phyloP scores from a whole-genome alignment of 1,140 invertebrate genomes.

The Apis laboriosa region DNA sequence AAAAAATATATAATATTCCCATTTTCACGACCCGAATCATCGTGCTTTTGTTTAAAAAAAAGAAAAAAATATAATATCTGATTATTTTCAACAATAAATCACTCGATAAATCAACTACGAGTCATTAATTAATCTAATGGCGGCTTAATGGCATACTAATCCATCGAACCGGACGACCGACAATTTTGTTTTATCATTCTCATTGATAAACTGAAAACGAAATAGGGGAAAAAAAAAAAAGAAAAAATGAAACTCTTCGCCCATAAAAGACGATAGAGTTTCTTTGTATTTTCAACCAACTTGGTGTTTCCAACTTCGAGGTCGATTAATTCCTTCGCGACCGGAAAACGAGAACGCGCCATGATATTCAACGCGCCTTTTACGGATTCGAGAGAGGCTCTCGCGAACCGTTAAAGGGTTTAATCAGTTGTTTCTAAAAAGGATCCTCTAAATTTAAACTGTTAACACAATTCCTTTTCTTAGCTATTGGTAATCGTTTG shows the following conservation, averaged over 20 bases:
- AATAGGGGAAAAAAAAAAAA: not conserved
- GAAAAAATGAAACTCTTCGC: no score
- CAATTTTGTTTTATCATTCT: no score
- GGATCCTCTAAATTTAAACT: not conserved
- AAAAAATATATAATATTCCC: no score
- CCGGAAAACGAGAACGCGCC: constrained; percentile 22
- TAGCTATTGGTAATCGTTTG: not conserved
- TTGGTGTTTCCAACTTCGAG: not conserved
- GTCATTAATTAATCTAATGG: no score
- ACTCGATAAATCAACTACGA: no score
- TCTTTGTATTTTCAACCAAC: not conserved
- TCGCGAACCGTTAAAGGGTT: constrained; percentile 21
- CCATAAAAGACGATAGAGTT: not conserved
- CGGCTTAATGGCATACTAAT: no score
- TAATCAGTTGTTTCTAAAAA: not conserved
- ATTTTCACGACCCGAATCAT: no score
- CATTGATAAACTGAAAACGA: no score
- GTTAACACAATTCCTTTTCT: not conserved
- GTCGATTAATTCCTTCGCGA: constrained; percentile 22
- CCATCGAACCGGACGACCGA: no score
- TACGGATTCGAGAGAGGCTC: not conserved
- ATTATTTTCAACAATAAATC: no score
- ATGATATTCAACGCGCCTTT: constrained; percentile 22
- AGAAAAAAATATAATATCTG: no score
- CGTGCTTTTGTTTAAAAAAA: no score